phyloP scores from a whole-genome alignment of 2,113 vertebrate species.

The Petrocephalus microphthalmus region DNA sequence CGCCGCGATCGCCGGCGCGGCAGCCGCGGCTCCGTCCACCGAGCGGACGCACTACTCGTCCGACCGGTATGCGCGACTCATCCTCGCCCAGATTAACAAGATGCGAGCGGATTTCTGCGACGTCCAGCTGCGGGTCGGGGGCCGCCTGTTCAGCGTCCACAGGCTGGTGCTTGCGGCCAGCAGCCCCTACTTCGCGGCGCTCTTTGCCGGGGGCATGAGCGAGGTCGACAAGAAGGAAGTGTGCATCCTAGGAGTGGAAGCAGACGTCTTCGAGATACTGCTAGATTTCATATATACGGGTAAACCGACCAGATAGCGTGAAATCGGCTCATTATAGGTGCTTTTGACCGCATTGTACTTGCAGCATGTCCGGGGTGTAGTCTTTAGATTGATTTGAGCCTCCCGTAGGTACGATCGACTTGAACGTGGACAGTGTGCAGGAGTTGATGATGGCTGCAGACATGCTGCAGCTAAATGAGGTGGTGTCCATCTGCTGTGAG shows the following conservation, averaged over 20 bases:
- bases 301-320: constrained; percentile 33
- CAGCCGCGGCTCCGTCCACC: constrained; percentile 36
- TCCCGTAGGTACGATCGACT: constrained; percentile 67
- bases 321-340: background rate
- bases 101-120: constrained; percentile 85
- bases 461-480: constrained; percentile 90
- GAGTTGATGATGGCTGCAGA: constrained; percentile 91
- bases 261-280: constrained; percentile 74
- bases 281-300: constrained; percentile 94
- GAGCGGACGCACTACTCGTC: constrained; percentile 58
- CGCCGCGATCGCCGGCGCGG: constrained; percentile 27
- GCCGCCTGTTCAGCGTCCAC: constrained; percentile 75
- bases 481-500: constrained; percentile 85
- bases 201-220: constrained; percentile 86
- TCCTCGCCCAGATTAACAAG: constrained; percentile 86
- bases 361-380: background rate
- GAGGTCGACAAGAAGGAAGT: constrained; percentile 82
- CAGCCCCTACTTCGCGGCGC: constrained; percentile 87
- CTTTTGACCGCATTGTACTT: background rate
- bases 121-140: constrained; percentile 77
- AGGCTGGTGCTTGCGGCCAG: constrained; percentile 86
- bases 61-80: constrained; percentile 76
- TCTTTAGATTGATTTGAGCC: background rate
- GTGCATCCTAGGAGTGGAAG: constrained; percentile 80
- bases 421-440: constrained; percentile 84